These are phyloP conservation scores for Mus caroli DNA, from an alignment of 2,797 vertebrate genomes.

Conservation along the genomic window DNA sequence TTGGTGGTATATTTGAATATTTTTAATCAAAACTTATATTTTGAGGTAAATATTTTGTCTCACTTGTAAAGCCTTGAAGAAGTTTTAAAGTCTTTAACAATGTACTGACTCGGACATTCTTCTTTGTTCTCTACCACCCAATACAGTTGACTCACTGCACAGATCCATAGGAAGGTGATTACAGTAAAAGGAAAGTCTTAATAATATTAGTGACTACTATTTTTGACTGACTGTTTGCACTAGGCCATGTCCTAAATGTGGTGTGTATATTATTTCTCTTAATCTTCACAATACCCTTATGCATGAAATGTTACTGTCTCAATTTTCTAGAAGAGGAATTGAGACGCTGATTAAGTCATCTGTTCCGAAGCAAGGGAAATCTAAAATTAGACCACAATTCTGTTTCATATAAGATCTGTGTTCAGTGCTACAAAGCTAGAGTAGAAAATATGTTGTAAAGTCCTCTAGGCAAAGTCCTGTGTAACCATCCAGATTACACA, in stretches of 20 bases:
- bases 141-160: conserved; percentile 45
- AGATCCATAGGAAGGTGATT: conserved; percentile 60
- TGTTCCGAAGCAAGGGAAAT: background rate
- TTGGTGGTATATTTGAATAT: background rate
- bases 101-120: conserved; percentile 22
- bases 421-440: background rate
- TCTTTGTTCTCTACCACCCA: background rate
- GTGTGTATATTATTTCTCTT: conserved; percentile 13
- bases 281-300: conserved; percentile 48
- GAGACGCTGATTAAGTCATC: conserved; percentile 60
- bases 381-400: conserved; percentile 38
- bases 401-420: conserved; percentile 12
- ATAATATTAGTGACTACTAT: conserved; percentile 61
- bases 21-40: background rate
- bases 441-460: conserved; percentile 10
- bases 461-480: background rate
- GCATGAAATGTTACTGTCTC: conserved; percentile 24
- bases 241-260: conserved; percentile 7
- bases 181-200: conserved; percentile 53
- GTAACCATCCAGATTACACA: background rate
- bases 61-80: background rate
- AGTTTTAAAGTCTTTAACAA: conserved; percentile 1
- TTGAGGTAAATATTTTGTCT: background rate
- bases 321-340: conserved; percentile 55
- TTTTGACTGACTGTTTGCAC: conserved; percentile 26